Evolutionary conservation across 1,140 invertebrate genomes (phyloP).

Genomic region (Lepidurus arcticus): DNA sequence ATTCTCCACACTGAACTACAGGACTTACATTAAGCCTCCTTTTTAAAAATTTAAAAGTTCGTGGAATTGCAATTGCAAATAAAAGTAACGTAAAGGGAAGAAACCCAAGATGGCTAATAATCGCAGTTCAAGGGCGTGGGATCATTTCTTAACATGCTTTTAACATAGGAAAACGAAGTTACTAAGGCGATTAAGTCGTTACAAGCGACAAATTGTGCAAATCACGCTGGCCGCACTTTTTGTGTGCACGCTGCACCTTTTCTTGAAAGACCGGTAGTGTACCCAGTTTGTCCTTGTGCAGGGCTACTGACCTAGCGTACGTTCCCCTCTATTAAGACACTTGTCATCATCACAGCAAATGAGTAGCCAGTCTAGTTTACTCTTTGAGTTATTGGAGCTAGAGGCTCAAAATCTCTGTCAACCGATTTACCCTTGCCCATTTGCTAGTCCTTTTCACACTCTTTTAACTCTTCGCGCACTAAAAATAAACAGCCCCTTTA

Average conservation of each 20-base stretch:
- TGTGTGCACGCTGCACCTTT: neutral
- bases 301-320: conserved; percentile 8
- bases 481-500: neutral
- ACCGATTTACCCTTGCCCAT: neutral
- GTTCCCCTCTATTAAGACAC: neutral
- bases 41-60: no score
- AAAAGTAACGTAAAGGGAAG: no score
- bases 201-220: neutral
- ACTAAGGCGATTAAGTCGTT: conserved; percentile 9
- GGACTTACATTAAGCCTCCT: no score
- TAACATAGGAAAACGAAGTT: neutral
- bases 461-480: neutral
- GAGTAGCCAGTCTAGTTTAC: neutral
- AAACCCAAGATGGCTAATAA: no score
- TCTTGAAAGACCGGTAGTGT: neutral
- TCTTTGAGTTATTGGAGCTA: neutral
- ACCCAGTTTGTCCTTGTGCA: conserved; percentile 3
- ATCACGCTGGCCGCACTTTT: neutral
- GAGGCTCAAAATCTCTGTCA: neutral
- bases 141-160: no score
- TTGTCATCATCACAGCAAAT: neutral
- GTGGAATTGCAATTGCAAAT: no score
- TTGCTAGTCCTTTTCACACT: neutral
- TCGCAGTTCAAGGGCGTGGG: no score
- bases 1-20: neutral